Evolutionary conservation across 2,797 vertebrate genomes (phyloP), one percentile per base, ranked within the genome.

Genomic region (Betta splendens): DNA sequence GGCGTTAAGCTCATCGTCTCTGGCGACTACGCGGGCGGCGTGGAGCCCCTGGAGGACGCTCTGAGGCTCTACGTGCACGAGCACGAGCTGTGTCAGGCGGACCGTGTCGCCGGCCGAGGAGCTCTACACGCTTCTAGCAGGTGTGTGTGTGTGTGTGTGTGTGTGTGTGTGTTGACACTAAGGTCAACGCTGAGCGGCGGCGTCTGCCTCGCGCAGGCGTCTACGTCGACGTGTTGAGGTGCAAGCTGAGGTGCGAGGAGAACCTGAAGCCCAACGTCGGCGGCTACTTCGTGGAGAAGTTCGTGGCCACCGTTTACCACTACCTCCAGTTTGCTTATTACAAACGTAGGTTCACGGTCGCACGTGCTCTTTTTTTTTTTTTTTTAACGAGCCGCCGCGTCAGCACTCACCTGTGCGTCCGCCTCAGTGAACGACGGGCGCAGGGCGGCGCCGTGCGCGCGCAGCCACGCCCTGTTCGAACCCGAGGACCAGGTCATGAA

Each of bases 321-420:
- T 94, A 95, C 82, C 91, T 96, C 56, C 95, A 95, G 73, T 97
- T 92, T 3, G 90, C 94, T 39, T 96, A 96, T 62, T 97, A 96
- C 51, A 95, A 95, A 42, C 0, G 94, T 96, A 83, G 92, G 94
- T 83, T 40, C 1, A 5, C n/a, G 3, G 18, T 64, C n/a, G n/a
- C n/a, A n/a, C n/a, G n/a, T n/a, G n/a, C n/a, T n/a, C n/a, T n/a
- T n/a, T n/a, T n/a, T n/a, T n/a, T n/a, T n/a, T n/a, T n/a, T n/a
- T n/a, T 0, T 23, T 1, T 9, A 9, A 13, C 5, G 39, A 16
- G 9, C 20, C 39, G 21, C 7, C 7, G 17, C 5, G 1, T 11
- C 2, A 17, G 22, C 12, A 8, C 9, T 45, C n/a, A 5, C 18
- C 16, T 6, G 11, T 21, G 9, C 25, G 4, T 54, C 37, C 51